phyloP scores from a whole-genome alignment of 1,140 invertebrate genomes.

The Aphaenogaster rudis region DNA sequence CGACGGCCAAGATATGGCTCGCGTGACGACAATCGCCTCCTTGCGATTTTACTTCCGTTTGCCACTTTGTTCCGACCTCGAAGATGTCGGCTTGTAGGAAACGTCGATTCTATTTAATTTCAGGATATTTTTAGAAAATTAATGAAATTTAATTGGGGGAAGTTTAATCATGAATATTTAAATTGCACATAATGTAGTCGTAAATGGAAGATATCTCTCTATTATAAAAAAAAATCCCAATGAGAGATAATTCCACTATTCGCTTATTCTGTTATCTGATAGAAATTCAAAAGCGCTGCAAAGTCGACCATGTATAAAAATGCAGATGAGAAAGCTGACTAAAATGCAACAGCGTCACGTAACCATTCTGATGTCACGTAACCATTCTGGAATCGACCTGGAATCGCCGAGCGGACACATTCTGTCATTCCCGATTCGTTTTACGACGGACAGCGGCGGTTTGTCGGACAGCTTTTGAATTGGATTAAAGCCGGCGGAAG shows the following conservation, averaged over 20 bases:
- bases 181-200: background rate
- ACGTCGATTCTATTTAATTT: conserved; percentile 25
- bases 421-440: conserved; percentile 69
- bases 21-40: conserved; percentile 66
- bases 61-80: conserved; percentile 55
- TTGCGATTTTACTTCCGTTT: conserved; percentile 63
- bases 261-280: conserved; percentile 25
- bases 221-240: background rate
- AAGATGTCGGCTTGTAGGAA: conserved; percentile 42
- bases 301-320: conserved; percentile 35
- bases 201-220: background rate
- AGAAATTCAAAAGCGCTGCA: background rate
- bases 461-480: conserved; percentile 77
- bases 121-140: conserved; percentile 6
- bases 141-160: background rate
- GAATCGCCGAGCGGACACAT: conserved; percentile 47
- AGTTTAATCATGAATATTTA: conserved; percentile 11
- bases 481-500: conserved; percentile 67
- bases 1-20: conserved; percentile 40
- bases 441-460: conserved; percentile 67
- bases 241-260: background rate
- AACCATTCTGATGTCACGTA: conserved; percentile 10
- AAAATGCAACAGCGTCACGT: conserved; percentile 20
- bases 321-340: conserved; percentile 31
- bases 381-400: conserved; percentile 23